These are phyloP conservation scores for Aelia acuminata DNA, from an alignment of 2,888 invertebrate genomes.

Conservation along the genomic window DNA sequence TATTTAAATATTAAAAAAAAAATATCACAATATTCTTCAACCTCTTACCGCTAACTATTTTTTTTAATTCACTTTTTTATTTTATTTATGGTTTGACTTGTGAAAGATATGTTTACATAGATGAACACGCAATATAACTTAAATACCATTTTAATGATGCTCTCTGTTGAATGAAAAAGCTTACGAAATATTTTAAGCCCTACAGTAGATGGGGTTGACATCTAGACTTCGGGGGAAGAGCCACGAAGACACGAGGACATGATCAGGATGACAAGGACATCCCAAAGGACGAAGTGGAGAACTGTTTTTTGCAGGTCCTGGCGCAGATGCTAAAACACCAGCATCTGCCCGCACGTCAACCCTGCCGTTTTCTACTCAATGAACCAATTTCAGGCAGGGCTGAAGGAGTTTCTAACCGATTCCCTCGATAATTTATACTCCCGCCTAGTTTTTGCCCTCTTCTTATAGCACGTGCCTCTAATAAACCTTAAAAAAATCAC, in stretches of 20 bases:
- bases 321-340: conserved; percentile 17
- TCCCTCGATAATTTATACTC: conserved; percentile 11
- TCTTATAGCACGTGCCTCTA: conserved; percentile 22
- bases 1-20: too few relatives aligned
- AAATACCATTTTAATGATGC: too few relatives aligned
- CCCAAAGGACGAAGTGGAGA: neutral
- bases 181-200: neutral
- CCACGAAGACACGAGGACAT: neutral
- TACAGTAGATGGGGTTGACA: neutral
- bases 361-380: neutral
- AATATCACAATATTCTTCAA: too few relatives aligned
- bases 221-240: neutral
- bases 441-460: neutral
- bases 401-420: neutral
- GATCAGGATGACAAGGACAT: neutral
- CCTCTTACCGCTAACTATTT: too few relatives aligned
- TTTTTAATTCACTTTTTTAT: too few relatives aligned
- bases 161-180: neutral
- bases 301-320: neutral
- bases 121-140: too few relatives aligned
- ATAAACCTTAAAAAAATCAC: conserved; percentile 40
- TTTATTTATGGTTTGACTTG: too few relatives aligned
- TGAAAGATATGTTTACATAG: too few relatives aligned
- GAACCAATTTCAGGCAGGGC: conserved; percentile 13
- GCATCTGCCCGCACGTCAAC: conserved; percentile 34